Percentiles rank a stretch among this genome's conserved stretches.
Evolutionary conservation across 2,797 vertebrate genomes (phyloP).

Genomic region (Champsocephalus gunnari): DNA sequence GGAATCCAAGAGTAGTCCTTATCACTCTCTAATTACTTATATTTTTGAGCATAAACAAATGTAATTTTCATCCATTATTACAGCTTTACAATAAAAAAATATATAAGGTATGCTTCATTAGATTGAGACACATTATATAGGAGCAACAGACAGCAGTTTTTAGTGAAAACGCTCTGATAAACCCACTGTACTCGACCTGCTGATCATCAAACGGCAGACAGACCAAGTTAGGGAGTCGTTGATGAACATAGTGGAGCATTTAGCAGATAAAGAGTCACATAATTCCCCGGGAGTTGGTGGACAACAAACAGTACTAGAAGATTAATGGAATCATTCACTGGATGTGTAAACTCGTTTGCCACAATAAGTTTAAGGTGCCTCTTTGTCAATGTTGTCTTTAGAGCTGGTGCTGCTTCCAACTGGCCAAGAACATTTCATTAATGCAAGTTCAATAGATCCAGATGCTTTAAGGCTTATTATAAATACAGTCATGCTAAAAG

Average conservation of each 20-base stretch:
- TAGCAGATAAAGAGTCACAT: background rate
- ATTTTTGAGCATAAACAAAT: background rate
- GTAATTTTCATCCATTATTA: background rate
- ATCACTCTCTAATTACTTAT: background rate
- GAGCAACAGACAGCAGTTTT: background rate
- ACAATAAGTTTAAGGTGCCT: background rate
- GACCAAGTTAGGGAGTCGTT: background rate
- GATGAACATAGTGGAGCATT: slow-evolving; percentile 5
- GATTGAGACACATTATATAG: background rate
- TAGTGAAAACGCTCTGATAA: background rate
- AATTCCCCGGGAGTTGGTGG: background rate
- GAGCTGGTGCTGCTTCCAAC: background rate
- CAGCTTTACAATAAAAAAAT: background rate
- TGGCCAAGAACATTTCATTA: background rate
- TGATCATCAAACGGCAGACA: background rate
- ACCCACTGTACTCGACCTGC: background rate
- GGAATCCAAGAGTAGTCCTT: background rate
- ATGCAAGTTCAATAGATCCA: background rate
- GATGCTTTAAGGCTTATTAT: background rate
- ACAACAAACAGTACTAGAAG: too few relatives aligned
- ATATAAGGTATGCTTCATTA: background rate
- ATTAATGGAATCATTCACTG: background rate
- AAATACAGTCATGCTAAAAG: too few relatives aligned
- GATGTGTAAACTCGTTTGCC: background rate
- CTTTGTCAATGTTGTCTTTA: background rate